A percentile compares a stretch with the other conserved stretches of the same genome.
Conservation (phyloP, 2,888 invertebrate species). For the Polydrusus cervinus region DNA sequence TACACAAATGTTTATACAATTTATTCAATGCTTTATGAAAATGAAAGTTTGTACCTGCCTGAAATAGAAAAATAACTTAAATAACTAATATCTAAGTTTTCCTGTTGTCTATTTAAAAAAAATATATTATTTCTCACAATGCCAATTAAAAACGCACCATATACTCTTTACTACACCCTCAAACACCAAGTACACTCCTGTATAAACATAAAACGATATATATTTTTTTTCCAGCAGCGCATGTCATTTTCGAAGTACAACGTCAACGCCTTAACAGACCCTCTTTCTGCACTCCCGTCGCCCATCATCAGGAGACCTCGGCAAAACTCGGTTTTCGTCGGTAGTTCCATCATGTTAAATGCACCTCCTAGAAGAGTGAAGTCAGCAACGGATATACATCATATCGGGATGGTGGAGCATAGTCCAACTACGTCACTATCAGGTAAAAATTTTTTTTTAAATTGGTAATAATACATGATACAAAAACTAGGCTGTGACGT, state of each 20-base stretch:
- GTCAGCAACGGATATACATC: slow-evolving; percentile 89
- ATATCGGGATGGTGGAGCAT: slow-evolving; percentile 72
- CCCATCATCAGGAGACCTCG: slow-evolving; percentile 74
- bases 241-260: slow-evolving; percentile 82
- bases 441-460: too few species aligned
- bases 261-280: slow-evolving; percentile 77
- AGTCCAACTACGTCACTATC: slow-evolving; percentile 62
- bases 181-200: not conserved
- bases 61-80: too few species aligned
- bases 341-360: slow-evolving; percentile 79
- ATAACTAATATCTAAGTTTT: too few species aligned
- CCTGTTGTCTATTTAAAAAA: too few species aligned
- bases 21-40: too few species aligned
- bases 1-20: too few species aligned
- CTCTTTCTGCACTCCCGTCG: slow-evolving; percentile 68
- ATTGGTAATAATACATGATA: too few species aligned
- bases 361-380: slow-evolving; percentile 85
- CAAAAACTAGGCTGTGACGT: too few species aligned
- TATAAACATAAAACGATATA: not conserved
- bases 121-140: too few species aligned
- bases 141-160: too few species aligned
- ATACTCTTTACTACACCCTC: too few species aligned
- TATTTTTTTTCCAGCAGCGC: slow-evolving; percentile 61
- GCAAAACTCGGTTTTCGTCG: slow-evolving; percentile 92
- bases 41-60: too few species aligned